phyloP scores from a whole-genome alignment of 2,113 vertebrate species.

The Triplophysa tibetana region DNA sequence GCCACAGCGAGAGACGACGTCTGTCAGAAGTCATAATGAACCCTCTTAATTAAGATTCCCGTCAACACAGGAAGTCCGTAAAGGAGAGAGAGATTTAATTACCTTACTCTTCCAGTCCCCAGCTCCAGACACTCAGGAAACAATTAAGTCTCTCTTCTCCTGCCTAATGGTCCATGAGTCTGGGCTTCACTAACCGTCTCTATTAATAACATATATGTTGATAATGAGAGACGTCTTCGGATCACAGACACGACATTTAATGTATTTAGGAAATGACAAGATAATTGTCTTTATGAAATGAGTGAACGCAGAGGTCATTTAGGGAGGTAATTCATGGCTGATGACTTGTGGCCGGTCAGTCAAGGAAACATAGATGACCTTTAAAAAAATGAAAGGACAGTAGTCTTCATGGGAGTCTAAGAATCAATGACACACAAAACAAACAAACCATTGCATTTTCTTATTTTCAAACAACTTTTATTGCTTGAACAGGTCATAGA shows the following conservation, averaged over 20 bases:
- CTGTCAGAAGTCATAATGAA: slow-evolving; percentile 66
- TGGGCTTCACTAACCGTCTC: slow-evolving; percentile 71
- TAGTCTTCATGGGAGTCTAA: no score
- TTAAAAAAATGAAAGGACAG: not conserved
- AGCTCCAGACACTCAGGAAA: slow-evolving; percentile 67
- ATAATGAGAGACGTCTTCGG: slow-evolving; percentile 66
- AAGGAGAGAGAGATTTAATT: slow-evolving; percentile 76
- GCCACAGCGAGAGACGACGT: slow-evolving; percentile 49
- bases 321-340: not conserved
- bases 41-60: slow-evolving; percentile 70
- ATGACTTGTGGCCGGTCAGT: not conserved
- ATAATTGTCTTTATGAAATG: slow-evolving; percentile 20
- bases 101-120: slow-evolving; percentile 61
- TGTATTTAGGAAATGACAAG: slow-evolving; percentile 57
- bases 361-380: not conserved
- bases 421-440: no score
- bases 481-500: no score
- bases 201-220: slow-evolving; percentile 74
- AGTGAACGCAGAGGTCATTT: not conserved
- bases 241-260: slow-evolving; percentile 63
- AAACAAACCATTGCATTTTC: no score
- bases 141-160: slow-evolving; percentile 75
- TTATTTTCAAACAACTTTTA: no score
- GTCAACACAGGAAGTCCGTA: slow-evolving; percentile 61
- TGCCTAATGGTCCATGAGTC: slow-evolving; percentile 72